Percentiles rank a stretch among this genome's conserved stretches.
phyloP scores from a whole-genome alignment of 2,113 vertebrate species.

The Thermophis baileyi region DNA sequence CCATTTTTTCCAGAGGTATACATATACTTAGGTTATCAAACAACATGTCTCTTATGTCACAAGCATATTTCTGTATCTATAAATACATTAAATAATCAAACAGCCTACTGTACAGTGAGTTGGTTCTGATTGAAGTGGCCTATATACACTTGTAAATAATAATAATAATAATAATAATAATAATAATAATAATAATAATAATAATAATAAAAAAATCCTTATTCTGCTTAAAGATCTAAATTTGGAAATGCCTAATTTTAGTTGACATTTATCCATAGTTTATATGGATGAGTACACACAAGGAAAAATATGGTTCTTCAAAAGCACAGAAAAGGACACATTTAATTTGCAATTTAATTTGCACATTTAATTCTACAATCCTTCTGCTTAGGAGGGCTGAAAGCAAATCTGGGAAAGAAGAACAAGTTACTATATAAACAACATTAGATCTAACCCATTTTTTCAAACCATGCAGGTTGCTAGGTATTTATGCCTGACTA shows the following conservation, averaged over 20 bases:
- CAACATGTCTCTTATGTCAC: neutral
- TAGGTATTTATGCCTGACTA: neutral
- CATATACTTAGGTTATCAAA: neutral
- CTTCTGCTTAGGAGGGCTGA: neutral
- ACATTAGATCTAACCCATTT: neutral
- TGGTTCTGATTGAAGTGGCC: neutral
- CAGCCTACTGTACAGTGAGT: neutral
- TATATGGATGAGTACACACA: neutral
- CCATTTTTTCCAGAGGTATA: neutral
- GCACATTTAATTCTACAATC: too few relatives aligned
- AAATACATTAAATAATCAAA: neutral
- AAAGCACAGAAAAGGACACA: neutral
- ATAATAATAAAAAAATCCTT: neutral
- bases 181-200: neutral
- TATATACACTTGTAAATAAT: neutral
- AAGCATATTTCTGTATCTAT: neutral
- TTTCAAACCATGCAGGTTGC: neutral
- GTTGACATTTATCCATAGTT: neutral
- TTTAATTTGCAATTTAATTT: neutral
- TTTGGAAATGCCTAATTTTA: neutral
- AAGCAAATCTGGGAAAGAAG: neutral
- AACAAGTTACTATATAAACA: neutral
- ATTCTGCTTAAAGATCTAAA: neutral
- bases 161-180: neutral
- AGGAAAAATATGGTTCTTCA: neutral